These are phyloP conservation scores for Aradus depressus DNA, from an alignment of 2,888 invertebrate species.

Conservation along the genomic window DNA sequence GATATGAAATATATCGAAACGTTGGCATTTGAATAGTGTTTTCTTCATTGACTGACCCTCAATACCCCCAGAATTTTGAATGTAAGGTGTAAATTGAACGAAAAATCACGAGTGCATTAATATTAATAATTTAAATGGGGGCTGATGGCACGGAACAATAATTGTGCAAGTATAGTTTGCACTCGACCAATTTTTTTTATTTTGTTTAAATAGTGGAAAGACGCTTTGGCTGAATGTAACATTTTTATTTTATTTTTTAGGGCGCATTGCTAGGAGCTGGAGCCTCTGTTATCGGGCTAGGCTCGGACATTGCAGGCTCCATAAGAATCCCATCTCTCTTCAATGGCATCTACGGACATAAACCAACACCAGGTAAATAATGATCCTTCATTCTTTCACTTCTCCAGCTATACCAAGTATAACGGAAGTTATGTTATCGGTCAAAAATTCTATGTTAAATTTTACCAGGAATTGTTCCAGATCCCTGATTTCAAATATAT, in stretches of 20 bases:
- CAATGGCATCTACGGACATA: slow-evolving; percentile 88
- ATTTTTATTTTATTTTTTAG: slow-evolving; percentile 37
- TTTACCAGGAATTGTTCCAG: neutral
- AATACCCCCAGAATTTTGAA: no score
- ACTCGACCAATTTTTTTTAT: neutral
- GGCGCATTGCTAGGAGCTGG: slow-evolving; percentile 65
- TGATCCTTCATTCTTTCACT: neutral
- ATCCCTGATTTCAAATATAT: no score
- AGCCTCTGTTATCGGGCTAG: slow-evolving; percentile 69
- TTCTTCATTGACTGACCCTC: no score
- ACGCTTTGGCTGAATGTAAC: neutral
- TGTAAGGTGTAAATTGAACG: neutral
- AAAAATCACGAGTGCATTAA: neutral
- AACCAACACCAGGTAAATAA: slow-evolving; percentile 44
- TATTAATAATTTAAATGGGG: neutral
- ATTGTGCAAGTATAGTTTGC: no score
- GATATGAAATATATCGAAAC: no score
- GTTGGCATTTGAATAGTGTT: no score
- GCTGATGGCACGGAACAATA: no score
- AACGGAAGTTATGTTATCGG: neutral
- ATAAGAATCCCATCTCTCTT: slow-evolving; percentile 83
- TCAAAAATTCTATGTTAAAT: neutral
- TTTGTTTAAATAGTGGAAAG: neutral
- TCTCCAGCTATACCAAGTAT: neutral
- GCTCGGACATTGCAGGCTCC: slow-evolving; percentile 84